Evolutionary conservation across 2,797 vertebrate species (phyloP), one percentile per base, ranked within the genome.

Genomic region (Sus cebifrons): DNA sequence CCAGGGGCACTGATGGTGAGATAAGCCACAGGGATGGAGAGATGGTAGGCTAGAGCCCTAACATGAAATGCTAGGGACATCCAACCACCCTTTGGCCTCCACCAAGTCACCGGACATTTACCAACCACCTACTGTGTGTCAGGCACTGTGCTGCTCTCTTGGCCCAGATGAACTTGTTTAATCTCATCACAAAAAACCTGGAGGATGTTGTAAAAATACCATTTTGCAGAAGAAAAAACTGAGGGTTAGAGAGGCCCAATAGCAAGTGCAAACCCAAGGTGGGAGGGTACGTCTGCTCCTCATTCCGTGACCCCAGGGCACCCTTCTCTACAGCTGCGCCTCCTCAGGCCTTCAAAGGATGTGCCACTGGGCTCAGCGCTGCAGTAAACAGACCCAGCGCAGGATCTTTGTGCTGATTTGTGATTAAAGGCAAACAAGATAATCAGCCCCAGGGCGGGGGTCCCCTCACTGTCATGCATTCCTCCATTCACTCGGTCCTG

Each of bases 391-490:
- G 60, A n/a, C 71, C 79, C 14, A 0, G 89, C 44, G 86, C 87
- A 97, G 67, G 62, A 81, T 74, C 62, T 81, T 6, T 65, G 79
- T 83, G 67, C 44, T 20, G 83, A 96, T 56, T 74, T 82, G 93
- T 96, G 95, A 95, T 94, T 91, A 97, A 97, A 96, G 71, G 93
- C 89, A 94, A 96, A 68, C 32, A 78, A 52, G 83, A 94, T 94
- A 84, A 97, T 95, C 71, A 93, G 96, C 81, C 79, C 86, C 86
- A 89, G 94, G 89, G 64, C 68, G 3, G 1, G 67, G 32, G 4
- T 12, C 96, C 52, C 32, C 49, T 86, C 40, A 16, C 71, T 64
- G 65, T 65, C 71, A 77, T 0, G 7, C 91, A 73, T 89, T 83
- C 95, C 62, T 89, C 79, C 68, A 60, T 84, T 84, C 83, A 65